Conservation (phyloP, 1,140 invertebrate species). For the Atta colombica region DNA sequence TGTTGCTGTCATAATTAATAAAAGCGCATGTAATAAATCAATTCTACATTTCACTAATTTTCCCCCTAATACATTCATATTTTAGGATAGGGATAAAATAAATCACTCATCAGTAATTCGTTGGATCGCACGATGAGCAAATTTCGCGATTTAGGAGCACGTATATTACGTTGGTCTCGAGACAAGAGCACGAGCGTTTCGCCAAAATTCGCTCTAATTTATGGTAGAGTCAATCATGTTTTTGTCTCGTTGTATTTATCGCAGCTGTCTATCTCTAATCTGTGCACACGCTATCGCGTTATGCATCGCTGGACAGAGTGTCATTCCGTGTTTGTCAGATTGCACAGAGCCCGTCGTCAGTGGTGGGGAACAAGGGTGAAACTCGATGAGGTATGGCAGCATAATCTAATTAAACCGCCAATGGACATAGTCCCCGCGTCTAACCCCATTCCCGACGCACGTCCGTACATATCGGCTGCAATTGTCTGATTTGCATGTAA, state of each 20-base stretch:
- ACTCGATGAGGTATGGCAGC: conserved; percentile 71
- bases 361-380: conserved; percentile 68
- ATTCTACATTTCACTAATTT: not conserved
- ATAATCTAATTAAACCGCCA: conserved; percentile 80
- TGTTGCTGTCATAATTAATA: conserved; percentile 7
- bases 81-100: conserved; percentile 7
- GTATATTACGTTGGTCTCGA: conserved; percentile 12
- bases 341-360: conserved; percentile 44
- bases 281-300: conserved; percentile 11
- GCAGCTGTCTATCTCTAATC: conserved; percentile 56
- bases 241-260: conserved; percentile 65
- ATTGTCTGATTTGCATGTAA: conserved; percentile 81
- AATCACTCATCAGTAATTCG: not conserved
- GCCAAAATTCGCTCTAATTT: conserved; percentile 65
- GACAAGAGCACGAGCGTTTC: conserved; percentile 17
- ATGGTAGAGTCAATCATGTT: conserved; percentile 61
- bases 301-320: conserved; percentile 65
- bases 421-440: conserved; percentile 66
- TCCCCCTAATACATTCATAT: not conserved
- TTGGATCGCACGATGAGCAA: not conserved
- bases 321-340: conserved; percentile 72
- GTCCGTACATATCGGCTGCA: conserved; percentile 73
- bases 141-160: conserved; percentile 45
- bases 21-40: not conserved
- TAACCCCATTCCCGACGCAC: conserved; percentile 63